Evolutionary conservation across 2,888 invertebrate genomes (phyloP), one percentile per base, ranked within the genome.

Genomic region (Trileptium ribeirensis): DNA sequence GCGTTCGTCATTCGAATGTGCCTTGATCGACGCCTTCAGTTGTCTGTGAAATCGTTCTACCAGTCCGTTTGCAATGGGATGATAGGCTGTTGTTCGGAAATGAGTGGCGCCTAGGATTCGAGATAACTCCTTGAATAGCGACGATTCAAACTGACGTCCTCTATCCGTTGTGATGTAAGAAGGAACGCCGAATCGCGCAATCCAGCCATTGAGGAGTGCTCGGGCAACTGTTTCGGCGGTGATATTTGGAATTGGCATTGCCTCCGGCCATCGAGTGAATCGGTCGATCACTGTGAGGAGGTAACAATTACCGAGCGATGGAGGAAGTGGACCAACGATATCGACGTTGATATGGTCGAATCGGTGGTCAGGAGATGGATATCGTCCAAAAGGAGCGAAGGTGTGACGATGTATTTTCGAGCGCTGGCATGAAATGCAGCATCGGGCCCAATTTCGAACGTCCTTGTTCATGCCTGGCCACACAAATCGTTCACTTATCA

Each of bases 1-100:
- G n/a, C n/a, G n/a, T n/a, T n/a, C 15, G 15, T 36, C 70, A 8
- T 70, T 36, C 33, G 33, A 70, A 19, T 70, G 29, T 70, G 70
- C 70, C 36, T 70, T 70, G 15, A 70, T 19, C 29, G 70, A 70
- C 8, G 70, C 70, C 36, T 70, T 8, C 8, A 70, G 70, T 15
- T 31, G 29, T 29, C 70, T 70, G 70, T 70, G 70, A n/a, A 70
- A 70, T n/a, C 70, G 29, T 70, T 70, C 70, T 8, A 70, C 70
- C 33, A 36, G 33, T 3, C 70, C 70, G 29, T 70, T 70, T 33
- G 15, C 15, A 19, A 33, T 31, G 15, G 8, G 70, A 29, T 70
- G 70, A 70, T 70, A 70, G 31, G n/a, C n/a, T n/a, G n/a, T n/a
- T n/a, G n/a, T n/a, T n/a, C n/a, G n/a, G n/a, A n/a, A n/a, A n/a